Conservation (phyloP, 2,797 vertebrate species). For the Periparus ater region DNA sequence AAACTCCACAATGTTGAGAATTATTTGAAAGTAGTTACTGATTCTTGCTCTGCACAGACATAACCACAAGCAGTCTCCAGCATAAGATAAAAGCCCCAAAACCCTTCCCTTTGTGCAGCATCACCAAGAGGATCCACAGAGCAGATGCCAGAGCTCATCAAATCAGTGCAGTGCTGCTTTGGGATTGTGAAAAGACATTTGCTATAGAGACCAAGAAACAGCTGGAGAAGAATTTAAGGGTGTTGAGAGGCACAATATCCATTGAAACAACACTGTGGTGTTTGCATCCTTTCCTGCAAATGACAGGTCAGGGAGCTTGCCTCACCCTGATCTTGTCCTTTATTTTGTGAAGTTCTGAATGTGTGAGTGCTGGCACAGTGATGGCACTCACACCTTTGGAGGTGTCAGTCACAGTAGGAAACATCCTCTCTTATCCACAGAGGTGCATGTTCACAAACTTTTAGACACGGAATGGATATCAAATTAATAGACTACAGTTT, state of each 20-base stretch:
- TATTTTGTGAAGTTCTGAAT: background rate
- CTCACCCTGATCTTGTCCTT: background rate
- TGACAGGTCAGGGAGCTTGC: background rate
- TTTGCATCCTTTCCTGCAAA: background rate
- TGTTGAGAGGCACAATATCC: background rate
- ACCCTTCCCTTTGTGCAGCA: rapidly evolving
- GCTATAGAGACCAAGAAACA: background rate
- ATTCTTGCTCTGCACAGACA: background rate
- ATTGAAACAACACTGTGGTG: background rate
- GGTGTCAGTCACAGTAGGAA: background rate
- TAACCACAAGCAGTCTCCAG: background rate
- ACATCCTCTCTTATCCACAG: background rate
- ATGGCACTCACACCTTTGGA: background rate
- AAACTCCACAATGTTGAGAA: background rate
- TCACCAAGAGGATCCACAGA: background rate
- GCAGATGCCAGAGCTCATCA: background rate
- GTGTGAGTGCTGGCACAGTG: background rate
- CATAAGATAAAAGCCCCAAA: background rate
- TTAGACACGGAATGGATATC: rapidly evolving
- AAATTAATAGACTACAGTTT: background rate
- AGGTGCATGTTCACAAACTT: background rate
- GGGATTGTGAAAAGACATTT: background rate
- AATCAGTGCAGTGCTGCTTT: background rate
- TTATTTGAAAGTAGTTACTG: background rate
- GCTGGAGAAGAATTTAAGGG: background rate